These are phyloP conservation scores for Medauroidea extradentata DNA, from an alignment of 1,140 invertebrate species.

Conservation along the genomic window DNA sequence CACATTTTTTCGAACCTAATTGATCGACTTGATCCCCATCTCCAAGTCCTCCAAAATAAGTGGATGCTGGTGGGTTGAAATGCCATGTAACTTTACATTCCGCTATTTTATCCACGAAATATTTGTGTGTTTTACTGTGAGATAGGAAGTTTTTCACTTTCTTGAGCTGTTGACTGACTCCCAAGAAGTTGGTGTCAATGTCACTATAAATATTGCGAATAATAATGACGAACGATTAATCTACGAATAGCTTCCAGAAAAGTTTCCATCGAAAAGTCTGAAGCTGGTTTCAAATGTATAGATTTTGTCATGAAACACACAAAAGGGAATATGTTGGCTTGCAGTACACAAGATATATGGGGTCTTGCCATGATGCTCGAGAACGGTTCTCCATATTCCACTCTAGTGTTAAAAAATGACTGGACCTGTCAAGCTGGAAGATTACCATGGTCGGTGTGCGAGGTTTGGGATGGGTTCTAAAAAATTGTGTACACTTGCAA, in stretches of 20 bases:
- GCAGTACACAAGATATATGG: no score
- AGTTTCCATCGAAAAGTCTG: background rate
- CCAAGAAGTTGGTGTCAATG: constrained; percentile 24
- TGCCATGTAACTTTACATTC: constrained; percentile 11
- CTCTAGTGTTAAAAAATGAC: constrained; percentile 34
- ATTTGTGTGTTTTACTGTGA: no score
- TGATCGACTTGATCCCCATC: constrained; percentile 30
- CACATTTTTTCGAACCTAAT: constrained; percentile 31
- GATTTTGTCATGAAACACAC: constrained; percentile 11
- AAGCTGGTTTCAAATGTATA: constrained; percentile 4
- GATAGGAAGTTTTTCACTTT: background rate
- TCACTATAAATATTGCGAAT: constrained; percentile 21
- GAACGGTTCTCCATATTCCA: constrained; percentile 43
- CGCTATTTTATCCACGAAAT: background rate
- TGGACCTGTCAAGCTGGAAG: constrained; percentile 23
- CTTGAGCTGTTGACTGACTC: background rate
- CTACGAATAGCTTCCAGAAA: constrained; percentile 14
- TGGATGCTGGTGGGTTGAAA: no score
- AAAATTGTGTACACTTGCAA: no score
- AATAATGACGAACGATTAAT: constrained; percentile 18
- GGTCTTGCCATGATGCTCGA: constrained; percentile 22
- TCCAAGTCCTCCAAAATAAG: constrained; percentile 41
- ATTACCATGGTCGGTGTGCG: constrained; percentile 35
- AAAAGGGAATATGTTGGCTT: no score
- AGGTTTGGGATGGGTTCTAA: no score